Evolutionary conservation across 2,113 vertebrate genomes (phyloP), one percentile per base, ranked within the genome.

Genomic region (Dolichotis patagonum): DNA sequence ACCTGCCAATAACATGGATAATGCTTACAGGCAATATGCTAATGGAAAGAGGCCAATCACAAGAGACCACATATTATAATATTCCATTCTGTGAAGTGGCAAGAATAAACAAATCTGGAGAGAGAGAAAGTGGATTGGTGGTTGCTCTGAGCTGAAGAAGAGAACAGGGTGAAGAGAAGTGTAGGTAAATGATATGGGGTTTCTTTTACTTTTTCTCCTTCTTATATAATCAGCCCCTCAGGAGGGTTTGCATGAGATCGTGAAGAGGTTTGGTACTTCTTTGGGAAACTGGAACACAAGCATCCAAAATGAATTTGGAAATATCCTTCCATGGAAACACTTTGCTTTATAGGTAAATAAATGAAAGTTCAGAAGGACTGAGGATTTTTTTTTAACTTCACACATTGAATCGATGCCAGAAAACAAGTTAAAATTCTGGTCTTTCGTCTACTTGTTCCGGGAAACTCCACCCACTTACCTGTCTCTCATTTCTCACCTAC

Each of bases 161-260:
- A 26, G 7, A 30, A 85, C 46, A 30, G 26, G 62, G 2, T 8
- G 8, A 43, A 43, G 26, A 20, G 22, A 41, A 8, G 2, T 43
- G 62, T 35, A 90, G 19, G 2, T 83, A 91, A 83, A 90, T 54
- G 20, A 6, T 60, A 58, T 17, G 7, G 16, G 7, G 46, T 85
- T 95, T 85, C 41, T 96, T 69, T 83, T 86, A 84, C 35, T 83
- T 88, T 77, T 88, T 32, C 56, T 95, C 30, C 13, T 81, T 95
- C 28, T 13, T 41, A 28, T 38, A 16, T 14, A 83, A 43, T 32
- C 11, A 71, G 58, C 2, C 13, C 35, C 43, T 84, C 67, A 32
- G 71, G 32, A 78, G 3, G 54, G 82, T 90, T 95, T 82, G 20
- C 1, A 7, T 1, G 16, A 46, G 35, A 65, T 6, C 3, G 4